Conservation (phyloP, 1,140 invertebrate genomes). For the Zaprionus vittiger region DNA sequence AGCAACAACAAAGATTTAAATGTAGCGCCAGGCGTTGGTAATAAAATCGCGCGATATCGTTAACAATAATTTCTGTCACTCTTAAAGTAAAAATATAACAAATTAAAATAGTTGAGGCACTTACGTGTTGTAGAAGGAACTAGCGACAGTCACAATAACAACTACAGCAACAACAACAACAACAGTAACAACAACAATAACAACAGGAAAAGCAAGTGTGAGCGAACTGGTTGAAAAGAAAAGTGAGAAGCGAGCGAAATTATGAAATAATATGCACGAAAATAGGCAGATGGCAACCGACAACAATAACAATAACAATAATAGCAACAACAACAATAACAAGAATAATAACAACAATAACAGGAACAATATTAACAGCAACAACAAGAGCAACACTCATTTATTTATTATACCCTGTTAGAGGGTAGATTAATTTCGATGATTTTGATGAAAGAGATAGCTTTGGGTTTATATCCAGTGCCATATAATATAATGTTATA, state of each 20-base stretch:
- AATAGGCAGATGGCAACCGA: constrained; percentile 64
- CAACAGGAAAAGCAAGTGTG: constrained; percentile 18
- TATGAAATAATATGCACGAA: constrained; percentile 74
- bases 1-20: constrained; percentile 24
- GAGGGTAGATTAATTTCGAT: background rate
- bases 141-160: constrained; percentile 1
- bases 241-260: constrained; percentile 27
- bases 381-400: constrained; percentile 29
- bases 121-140: constrained; percentile 39
- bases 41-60: constrained; percentile 69
- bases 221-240: constrained; percentile 4
- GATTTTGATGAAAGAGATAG: too few species aligned
- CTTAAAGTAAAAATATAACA: constrained; percentile 75
- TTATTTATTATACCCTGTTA: constrained; percentile 9
- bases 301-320: constrained; percentile 26
- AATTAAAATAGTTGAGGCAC: constrained; percentile 74
- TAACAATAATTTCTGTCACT: constrained; percentile 79
- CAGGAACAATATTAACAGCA: too few species aligned
- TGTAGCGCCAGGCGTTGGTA: constrained; percentile 52
- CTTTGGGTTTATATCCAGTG: too few species aligned
- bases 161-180: constrained; percentile 4
- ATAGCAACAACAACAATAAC: constrained; percentile 24
- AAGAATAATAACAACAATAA: too few species aligned
- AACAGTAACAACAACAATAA: background rate
- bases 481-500: too few species aligned